These are phyloP conservation scores for Coelopa frigida DNA, from an alignment of 1,140 invertebrate species.

Conservation along the genomic window DNA sequence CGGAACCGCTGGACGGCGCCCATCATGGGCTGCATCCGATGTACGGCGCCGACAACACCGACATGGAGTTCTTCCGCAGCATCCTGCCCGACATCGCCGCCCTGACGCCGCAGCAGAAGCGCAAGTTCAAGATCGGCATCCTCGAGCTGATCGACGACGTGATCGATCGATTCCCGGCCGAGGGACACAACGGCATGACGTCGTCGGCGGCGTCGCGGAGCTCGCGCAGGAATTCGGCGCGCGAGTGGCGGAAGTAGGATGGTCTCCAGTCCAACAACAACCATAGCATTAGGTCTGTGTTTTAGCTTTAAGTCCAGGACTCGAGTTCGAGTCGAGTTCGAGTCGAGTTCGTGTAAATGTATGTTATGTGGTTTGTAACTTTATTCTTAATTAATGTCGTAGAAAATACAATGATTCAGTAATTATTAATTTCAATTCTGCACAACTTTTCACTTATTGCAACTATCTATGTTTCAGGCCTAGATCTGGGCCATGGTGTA, in stretches of 20 bases:
- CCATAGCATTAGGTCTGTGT: no score
- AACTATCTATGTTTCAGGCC: no score
- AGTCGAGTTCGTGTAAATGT: no score
- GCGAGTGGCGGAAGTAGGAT: slow-evolving; percentile 27
- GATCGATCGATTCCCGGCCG: slow-evolving; percentile 28
- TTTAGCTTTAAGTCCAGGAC: no score
- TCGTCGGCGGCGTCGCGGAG: background rate
- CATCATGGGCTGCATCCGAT: slow-evolving; percentile 12
- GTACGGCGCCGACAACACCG: slow-evolving; percentile 24
- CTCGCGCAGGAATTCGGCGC: slow-evolving; percentile 18
- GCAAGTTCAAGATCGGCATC: slow-evolving; percentile 41
- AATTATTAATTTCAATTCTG: no score
- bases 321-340: no score
- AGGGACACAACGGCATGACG: background rate
- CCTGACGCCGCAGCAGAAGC: slow-evolving; percentile 34
- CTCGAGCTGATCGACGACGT: slow-evolving; percentile 40
- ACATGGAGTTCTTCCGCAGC: slow-evolving; percentile 43
- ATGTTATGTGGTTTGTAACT: no score
- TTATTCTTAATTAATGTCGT: no score
- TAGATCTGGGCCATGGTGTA: no score
- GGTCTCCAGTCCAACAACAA: no score
- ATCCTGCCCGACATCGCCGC: slow-evolving; percentile 34
- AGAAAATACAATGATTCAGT: no score
- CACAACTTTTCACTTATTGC: no score
- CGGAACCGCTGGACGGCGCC: slow-evolving; percentile 23